Conservation (phyloP, 2,113 vertebrate genomes). For the Odontophorus gujanensis region DNA sequence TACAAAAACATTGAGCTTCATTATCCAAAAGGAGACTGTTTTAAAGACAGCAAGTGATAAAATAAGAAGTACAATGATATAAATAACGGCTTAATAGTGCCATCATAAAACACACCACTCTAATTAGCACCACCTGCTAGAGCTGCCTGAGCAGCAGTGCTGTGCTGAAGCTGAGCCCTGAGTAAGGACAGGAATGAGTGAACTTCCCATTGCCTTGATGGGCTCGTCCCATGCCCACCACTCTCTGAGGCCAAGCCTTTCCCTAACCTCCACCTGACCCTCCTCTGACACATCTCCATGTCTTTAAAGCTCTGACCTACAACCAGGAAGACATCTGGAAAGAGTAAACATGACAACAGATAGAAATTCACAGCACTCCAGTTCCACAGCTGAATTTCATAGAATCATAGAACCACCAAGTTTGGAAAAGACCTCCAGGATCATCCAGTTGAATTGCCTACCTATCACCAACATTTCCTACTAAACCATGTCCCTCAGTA, state of each 20-base stretch:
- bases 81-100: not conserved
- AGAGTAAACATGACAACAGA: not conserved
- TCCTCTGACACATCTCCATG: not conserved
- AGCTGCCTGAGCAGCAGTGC: not conserved
- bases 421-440: too few relatives aligned
- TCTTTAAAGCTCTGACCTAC: not conserved
- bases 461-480: too few relatives aligned
- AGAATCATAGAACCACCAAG: too few relatives aligned
- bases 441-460: too few relatives aligned
- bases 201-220: not conserved
- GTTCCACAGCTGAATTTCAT: not conserved
- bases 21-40: not conserved
- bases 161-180: accelerated
- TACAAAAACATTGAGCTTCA: not conserved
- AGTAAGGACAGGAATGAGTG: accelerated
- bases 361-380: not conserved
- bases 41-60: not conserved
- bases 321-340: not conserved
- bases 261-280: too few relatives aligned
- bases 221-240: too few relatives aligned
- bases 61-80: not conserved
- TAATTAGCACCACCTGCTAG: not conserved
- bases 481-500: too few relatives aligned
- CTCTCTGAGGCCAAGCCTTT: too few relatives aligned
- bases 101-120: not conserved